Base-by-base conservation (phyloP, 1,140 invertebrate genomes). In the Thalassaphorura encarpata region DNA sequence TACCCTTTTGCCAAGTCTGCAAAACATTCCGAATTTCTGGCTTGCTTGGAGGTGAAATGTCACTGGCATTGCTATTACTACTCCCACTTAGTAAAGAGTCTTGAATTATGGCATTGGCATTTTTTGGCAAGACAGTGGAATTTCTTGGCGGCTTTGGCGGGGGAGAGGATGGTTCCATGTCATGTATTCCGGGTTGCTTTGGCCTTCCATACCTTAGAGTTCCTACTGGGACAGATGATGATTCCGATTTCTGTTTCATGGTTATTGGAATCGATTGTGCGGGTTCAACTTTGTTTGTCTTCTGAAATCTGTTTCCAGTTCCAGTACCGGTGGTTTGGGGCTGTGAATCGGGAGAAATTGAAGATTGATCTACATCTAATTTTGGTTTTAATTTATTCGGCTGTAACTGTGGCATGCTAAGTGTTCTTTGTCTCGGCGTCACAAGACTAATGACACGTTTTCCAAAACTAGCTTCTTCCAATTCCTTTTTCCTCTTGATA, bases 351-450 rank as follows among this genome's bases (percentile, higher is more conserved):
- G 28, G 49, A 36, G 41, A 57, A 57, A 36, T 48, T 50, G 48
- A 52, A 11, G 53, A 63, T 27, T 60, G 60, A 40, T 64, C 56
- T 26, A 43, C 27, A 50, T 48, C 47, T 52, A 62, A 52, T 56
- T 66, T 61, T 49, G 67, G 49, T 63, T 68, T 62, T 18, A 60
- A 65, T 60, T 53, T 62, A 56, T 53, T 71, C 66, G 27, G 67
- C 61, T 72, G 70, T 52, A 88, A 69, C 63, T 87, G 84, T 4
- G 85, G 85, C 80, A 88, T 86, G 69, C 85, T 88, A 11, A 85
- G 71, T 1, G 85, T 85, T 49, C 85, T 72, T 66, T 85, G 81
- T 54, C 63, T 43, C 2, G 63, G 60, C 19, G 53, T 56, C 6
- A 64, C 63, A 54, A 61, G 55, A 66, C 66, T 52, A 36, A 57